phyloP scores from a whole-genome alignment of 2,797 vertebrate genomes.

The Darevskia nairensis region DNA sequence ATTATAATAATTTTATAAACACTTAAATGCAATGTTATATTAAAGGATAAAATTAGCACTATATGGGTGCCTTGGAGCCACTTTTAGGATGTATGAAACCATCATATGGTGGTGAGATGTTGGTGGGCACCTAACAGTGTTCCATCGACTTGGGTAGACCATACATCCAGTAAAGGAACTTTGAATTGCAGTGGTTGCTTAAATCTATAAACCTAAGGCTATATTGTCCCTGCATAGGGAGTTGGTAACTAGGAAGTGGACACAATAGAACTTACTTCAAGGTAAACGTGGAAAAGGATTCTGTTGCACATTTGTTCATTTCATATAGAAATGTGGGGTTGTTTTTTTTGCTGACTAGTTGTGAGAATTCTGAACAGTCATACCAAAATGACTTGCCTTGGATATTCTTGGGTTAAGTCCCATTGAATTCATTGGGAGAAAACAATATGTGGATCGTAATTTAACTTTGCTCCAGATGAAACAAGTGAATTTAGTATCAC shows the following conservation, averaged over 20 bases:
- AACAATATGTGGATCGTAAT: not conserved
- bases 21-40: not conserved
- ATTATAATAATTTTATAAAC: not conserved
- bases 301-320: not conserved
- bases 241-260: not conserved
- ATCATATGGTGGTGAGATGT: not conserved
- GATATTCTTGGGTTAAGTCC: not conserved
- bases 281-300: not conserved
- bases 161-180: not conserved
- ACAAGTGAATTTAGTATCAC: not conserved
- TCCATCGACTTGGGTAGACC: not conserved
- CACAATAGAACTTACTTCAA: not conserved
- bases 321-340: not conserved
- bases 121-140: not conserved
- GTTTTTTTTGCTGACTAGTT: no score
- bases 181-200: not conserved
- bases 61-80: not conserved
- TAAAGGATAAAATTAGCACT: not conserved
- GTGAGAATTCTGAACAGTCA: not conserved
- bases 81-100: not conserved
- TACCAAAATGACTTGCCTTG: not conserved
- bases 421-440: constrained; percentile 4
- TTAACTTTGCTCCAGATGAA: not conserved
- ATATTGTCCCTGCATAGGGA: not conserved
- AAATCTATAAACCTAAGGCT: not conserved